Base-by-base conservation (phyloP, 2,888 invertebrate species). In the Eucriotettix oculatus region DNA sequence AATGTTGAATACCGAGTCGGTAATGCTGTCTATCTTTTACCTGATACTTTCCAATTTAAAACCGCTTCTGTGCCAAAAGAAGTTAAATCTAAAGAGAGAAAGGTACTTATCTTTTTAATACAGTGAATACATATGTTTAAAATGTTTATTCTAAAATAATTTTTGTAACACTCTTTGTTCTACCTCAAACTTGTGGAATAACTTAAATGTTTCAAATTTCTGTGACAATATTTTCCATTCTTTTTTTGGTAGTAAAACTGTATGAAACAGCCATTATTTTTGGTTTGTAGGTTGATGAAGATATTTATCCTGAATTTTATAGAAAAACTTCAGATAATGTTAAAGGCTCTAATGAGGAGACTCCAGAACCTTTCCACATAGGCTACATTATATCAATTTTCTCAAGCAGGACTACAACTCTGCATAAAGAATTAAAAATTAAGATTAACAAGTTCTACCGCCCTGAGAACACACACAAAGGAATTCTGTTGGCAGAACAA, bases 251-350 rank as follows among this genome's bases (percentile, higher is more conserved):
- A 29, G 29, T 29, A 29, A 29, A 29, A 2, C 29, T 29, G 29
- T 29, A 29, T 29, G 29, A 29, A 29, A 29, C n/a, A n/a, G n/a
- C 9, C n/a, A 48, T 14, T 9, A 5, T 48, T 44, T 48, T 48
- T 48, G 48, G 12, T 48, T 11, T 48, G 48, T 48, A 78, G 65
- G 78, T 83, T 1, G 86, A 90, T 71, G 86, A 87, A 70, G 78
- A 81, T n/a, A 70, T 83, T 43, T 90, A 87, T 69, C 84, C 90
- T 0, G 91, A 92, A 71, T 84, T 82, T 67, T 90, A 90, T 70
- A 77, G 90, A 60, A 90, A 90, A 73, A 81, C 79, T 54, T 79
- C 80, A 14, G 85, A 85, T 64, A 72, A 73, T 61, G 71, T 84
- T 29, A 85, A 86, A 66, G 86, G 87, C 0, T 85, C 85, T 0